A percentile compares a stretch with the other conserved stretches of the same genome.
Conservation (phyloP, 2,888 invertebrate species). For the Alviniconcha strummeri region DNA sequence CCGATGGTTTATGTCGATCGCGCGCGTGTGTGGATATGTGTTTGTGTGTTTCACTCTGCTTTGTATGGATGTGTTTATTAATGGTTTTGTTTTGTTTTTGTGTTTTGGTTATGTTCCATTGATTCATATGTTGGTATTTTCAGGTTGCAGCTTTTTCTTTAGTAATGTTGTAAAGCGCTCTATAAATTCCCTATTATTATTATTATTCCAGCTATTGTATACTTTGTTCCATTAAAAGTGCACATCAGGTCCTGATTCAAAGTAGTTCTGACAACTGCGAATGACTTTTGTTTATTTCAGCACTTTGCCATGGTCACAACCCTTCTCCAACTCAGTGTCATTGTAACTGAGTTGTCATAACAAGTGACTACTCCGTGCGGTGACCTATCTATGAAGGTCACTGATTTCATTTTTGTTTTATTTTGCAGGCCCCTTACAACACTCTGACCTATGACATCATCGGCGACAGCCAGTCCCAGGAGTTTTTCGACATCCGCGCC, state of each 20-base stretch:
- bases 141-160: no score
- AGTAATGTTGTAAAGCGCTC: no score
- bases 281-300: background rate
- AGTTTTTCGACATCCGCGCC: slow-evolving; percentile 59
- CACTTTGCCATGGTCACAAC: background rate
- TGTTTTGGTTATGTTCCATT: background rate
- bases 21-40: no score
- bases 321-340: background rate
- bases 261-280: no score
- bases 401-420: slow-evolving; percentile 9
- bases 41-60: no score
- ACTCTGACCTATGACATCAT: slow-evolving; percentile 51
- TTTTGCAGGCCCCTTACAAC: slow-evolving; percentile 61
- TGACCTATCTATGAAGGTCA: background rate
- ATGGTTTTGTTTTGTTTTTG: background rate
- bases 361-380: background rate
- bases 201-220: no score
- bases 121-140: no score
- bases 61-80: background rate
- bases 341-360: background rate
- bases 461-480: slow-evolving; percentile 50
- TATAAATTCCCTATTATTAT: no score
- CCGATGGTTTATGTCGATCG: no score
- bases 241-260: no score
- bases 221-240: no score